Base-by-base conservation (phyloP, 2,797 vertebrate species). In the Poeciliopsis infans region DNA sequence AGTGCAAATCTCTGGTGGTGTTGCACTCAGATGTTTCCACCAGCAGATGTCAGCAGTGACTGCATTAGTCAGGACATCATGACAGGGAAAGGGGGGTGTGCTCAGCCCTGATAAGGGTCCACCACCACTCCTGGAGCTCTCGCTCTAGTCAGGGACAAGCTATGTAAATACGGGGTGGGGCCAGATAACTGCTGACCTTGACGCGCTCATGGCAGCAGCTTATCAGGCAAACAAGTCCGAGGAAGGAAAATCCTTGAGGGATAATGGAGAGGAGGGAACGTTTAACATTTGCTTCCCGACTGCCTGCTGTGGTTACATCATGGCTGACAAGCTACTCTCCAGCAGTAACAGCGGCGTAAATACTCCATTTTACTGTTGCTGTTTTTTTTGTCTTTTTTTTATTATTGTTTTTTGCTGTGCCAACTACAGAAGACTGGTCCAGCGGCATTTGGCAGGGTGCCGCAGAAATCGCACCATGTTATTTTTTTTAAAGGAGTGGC, bases 231-330 rank as follows among this genome's bases (percentile, higher is more conserved):
- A 83, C 82, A 55, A 83, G 75, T 80, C 45, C 71, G 73, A 79
- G 84, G 85, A 78, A 46, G 84, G 85, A 84, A 78, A 85, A 86
- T 90, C 84, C 89, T 92, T 59, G 2, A 86, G 87, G 84, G 83
- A 76, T 76, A 68, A 70, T 53, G 76, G 66, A 72, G 77, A 78
- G 72, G 70, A 83, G 83, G 86, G 85, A 84, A 78, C 76, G 39
- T 93, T 94, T 91, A 92, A 87, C 86, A 90, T 94, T 93, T 90
- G 85, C 83, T 84, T 93, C 90, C 86, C 81, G 84, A 82, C 87
- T 84, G 85, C 76, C 82, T 83, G 81, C 79, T 84, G 81, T 83
- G 76, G 85, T 90, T 87, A 79, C 86, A 87, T 91, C 85, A 91
- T 81, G 78, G 80, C 88, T 92, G 91, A 90, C 86, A 83, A 77